Percentiles rank a stretch among this genome's conserved stretches.
Evolutionary conservation across 1,140 invertebrate species (phyloP).

Genomic region (Drosophila simulans): DNA sequence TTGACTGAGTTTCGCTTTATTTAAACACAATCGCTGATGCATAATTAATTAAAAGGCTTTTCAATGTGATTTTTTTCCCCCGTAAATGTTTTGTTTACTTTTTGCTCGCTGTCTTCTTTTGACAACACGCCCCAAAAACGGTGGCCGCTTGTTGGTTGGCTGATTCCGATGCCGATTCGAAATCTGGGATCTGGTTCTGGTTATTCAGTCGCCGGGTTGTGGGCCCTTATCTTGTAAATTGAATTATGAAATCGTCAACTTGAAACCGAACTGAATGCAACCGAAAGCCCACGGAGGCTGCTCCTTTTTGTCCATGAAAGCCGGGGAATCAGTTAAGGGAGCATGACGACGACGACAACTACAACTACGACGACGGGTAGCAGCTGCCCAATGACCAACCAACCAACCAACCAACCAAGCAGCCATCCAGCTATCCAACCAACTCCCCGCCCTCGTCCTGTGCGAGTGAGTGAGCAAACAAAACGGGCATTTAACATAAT

Average conservation of each 20-base stretch:
- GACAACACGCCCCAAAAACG: conserved; percentile 73
- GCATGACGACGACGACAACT: conserved; percentile 71
- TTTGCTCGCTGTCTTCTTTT: conserved; percentile 43
- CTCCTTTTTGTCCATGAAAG: conserved; percentile 72
- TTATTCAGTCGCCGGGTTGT: conserved; percentile 35
- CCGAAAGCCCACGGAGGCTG: conserved; percentile 40
- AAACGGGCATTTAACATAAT: conserved; percentile 82
- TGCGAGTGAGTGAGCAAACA: conserved; percentile 68
- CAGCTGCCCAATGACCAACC: conserved; percentile 77
- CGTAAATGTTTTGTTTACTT: conserved; percentile 39
- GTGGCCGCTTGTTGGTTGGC: conserved; percentile 51
- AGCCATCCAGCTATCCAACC: not conserved
- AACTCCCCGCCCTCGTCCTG: conserved; percentile 27
- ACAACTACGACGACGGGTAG: conserved; percentile 12
- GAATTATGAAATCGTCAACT: conserved; percentile 83
- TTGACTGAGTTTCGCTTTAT: conserved; percentile 68
- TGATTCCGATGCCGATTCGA: conserved; percentile 27
- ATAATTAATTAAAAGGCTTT: conserved; percentile 82
- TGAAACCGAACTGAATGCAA: conserved; percentile 77
- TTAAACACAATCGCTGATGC: conserved; percentile 81
- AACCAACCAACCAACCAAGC: not conserved
- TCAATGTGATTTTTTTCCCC: conserved; percentile 30
- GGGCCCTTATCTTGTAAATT: conserved; percentile 79
- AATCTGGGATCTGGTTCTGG: conserved; percentile 25
- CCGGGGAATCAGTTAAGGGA: conserved; percentile 77